Percentiles rank a stretch among this genome's conserved stretches.
phyloP scores from a whole-genome alignment of 2,888 invertebrate species.

The Watsonalla cultraria region DNA sequence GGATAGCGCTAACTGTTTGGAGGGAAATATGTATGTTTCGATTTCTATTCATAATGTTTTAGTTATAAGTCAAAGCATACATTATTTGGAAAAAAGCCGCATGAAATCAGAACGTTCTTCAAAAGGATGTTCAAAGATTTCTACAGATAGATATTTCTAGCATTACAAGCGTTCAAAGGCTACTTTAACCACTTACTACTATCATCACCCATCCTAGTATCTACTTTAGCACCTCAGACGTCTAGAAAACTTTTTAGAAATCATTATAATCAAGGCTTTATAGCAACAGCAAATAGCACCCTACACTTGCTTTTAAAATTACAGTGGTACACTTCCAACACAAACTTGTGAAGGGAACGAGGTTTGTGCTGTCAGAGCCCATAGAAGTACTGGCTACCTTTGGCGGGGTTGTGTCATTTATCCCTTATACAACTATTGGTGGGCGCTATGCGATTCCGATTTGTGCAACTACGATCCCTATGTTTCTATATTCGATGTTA shows the following conservation, averaged over 20 bases:
- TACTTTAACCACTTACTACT: too few species aligned
- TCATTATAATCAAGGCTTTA: background rate
- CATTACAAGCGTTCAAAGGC: too few species aligned
- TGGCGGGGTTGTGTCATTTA: slow-evolving; percentile 57
- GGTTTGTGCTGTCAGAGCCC: slow-evolving; percentile 52
- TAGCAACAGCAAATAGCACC: background rate
- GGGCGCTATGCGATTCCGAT: slow-evolving; percentile 46
- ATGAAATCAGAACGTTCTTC: too few species aligned
- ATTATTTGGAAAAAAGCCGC: too few species aligned
- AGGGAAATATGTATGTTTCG: slow-evolving; percentile 54
- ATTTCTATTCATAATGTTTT: background rate
- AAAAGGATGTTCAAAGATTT: too few species aligned
- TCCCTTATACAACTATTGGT: slow-evolving; percentile 62
- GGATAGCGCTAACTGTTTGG: slow-evolving; percentile 45
- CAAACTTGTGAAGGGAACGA: slow-evolving; percentile 47
- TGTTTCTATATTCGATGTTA: slow-evolving; percentile 38
- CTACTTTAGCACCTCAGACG: background rate
- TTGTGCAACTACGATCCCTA: slow-evolving; percentile 51
- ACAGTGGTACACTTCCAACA: slow-evolving; percentile 38
- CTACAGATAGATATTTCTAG: too few species aligned
- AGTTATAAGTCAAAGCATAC: too few species aligned
- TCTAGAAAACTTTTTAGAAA: slow-evolving; percentile 2
- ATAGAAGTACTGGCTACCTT: slow-evolving; percentile 46
- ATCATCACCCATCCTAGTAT: too few species aligned
- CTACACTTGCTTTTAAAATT: slow-evolving; percentile 15